Evolutionary conservation across 2,888 invertebrate species (phyloP).

Genomic region (Psylliodes chrysocephalus): DNA sequence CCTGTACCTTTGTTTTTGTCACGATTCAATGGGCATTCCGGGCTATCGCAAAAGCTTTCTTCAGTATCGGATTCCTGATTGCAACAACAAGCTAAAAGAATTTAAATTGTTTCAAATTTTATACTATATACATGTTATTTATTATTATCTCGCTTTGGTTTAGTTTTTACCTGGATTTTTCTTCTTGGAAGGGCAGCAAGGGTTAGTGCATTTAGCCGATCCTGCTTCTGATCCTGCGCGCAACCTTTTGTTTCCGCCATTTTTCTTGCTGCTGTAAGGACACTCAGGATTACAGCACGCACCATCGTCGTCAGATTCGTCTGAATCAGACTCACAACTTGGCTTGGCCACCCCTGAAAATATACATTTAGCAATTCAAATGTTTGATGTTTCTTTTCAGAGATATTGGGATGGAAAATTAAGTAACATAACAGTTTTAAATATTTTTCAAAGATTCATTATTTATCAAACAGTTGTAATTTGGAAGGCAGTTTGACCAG

Average conservation of each 20-base stretch:
- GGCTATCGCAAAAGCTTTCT: conserved; percentile 25
- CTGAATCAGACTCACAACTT: background rate
- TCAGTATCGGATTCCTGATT: background rate
- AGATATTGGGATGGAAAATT: too few relatives aligned
- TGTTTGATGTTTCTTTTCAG: too few relatives aligned
- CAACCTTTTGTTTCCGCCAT: too few relatives aligned
- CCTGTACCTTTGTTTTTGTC: background rate
- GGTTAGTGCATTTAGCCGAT: too few relatives aligned
- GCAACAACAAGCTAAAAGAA: conserved; percentile 1
- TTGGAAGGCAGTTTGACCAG: too few relatives aligned
- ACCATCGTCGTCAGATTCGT: conserved; percentile 12
- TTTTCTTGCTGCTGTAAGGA: conserved; percentile 38
- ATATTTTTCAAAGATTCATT: too few relatives aligned
- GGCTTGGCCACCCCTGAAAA: conserved; percentile 7
- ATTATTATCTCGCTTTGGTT: too few relatives aligned
- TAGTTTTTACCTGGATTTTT: background rate
- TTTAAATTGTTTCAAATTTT: background rate
- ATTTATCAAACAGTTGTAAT: too few relatives aligned
- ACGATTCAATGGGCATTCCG: conserved; percentile 35
- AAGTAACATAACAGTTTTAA: too few relatives aligned
- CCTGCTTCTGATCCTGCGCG: too few relatives aligned
- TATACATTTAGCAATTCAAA: too few relatives aligned
- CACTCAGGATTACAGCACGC: conserved; percentile 48
- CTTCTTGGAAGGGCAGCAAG: background rate
- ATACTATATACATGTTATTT: background rate